Conservation (phyloP, 2,113 vertebrate species). For the Egretta garzetta region DNA sequence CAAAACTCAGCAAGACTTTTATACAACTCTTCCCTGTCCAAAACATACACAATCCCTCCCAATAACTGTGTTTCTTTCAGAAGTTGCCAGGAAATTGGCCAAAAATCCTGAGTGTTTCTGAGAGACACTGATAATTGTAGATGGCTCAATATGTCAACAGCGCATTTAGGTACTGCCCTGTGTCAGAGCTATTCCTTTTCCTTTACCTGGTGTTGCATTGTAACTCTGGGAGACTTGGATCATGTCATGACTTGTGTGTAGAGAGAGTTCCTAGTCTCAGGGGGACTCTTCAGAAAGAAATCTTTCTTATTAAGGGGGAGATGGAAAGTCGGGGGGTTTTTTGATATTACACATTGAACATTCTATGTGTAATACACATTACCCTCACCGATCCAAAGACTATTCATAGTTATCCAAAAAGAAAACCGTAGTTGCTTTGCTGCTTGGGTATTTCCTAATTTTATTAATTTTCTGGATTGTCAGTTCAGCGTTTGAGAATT, state of each 20-base stretch:
- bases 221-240: background rate
- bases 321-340: background rate
- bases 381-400: background rate
- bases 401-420: background rate
- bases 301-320: background rate
- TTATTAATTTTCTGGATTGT: background rate
- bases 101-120: background rate
- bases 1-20: background rate
- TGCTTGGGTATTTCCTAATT: background rate
- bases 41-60: background rate
- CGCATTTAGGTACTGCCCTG: background rate
- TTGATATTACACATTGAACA: background rate
- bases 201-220: background rate
- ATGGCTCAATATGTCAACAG: background rate
- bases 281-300: background rate
- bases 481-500: background rate
- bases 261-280: background rate
- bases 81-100: background rate
- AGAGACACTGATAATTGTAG: background rate
- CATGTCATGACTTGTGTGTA: background rate
- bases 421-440: background rate
- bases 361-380: background rate
- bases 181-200: background rate
- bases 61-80: background rate
- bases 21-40: background rate